phyloP scores from a whole-genome alignment of 2,113 vertebrate species.

The Megalops atlanticus region DNA sequence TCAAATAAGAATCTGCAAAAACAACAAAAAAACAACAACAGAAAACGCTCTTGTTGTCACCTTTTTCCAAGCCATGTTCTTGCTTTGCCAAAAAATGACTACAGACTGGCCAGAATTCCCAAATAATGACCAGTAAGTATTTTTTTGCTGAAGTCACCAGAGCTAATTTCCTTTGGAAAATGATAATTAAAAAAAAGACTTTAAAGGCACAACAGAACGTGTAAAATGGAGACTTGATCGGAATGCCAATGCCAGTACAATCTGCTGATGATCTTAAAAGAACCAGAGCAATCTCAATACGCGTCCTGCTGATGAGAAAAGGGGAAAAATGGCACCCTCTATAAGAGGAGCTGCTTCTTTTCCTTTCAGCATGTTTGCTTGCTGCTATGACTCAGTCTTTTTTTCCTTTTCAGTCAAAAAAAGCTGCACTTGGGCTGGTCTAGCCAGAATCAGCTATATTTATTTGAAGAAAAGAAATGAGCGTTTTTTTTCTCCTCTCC shows the following conservation, averaged over 20 bases:
- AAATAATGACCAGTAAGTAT: no score
- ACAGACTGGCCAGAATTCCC: no score
- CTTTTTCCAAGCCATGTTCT: background rate
- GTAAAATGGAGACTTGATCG: background rate
- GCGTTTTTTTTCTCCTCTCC: slow-evolving; percentile 6
- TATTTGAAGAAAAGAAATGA: background rate
- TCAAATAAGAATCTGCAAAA: background rate
- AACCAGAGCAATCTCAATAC: background rate
- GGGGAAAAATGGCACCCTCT: background rate
- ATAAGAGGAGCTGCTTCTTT: background rate
- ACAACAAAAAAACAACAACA: background rate
- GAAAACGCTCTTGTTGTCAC: no score
- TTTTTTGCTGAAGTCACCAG: no score
- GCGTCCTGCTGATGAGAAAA: background rate
- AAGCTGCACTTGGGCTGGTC: background rate
- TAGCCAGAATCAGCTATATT: background rate
- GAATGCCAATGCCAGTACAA: background rate
- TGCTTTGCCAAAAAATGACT: background rate
- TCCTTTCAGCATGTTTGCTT: background rate
- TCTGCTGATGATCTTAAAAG: background rate
- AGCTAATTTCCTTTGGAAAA: background rate
- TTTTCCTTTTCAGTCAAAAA: background rate
- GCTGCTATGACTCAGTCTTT: background rate
- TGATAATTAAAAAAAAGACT: no score
- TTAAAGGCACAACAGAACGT: background rate